Percentiles rank a stretch among this genome's conserved stretches.
Evolutionary conservation across 2,888 invertebrate species (phyloP).

Genomic region (Iphiclides podalirius): DNA sequence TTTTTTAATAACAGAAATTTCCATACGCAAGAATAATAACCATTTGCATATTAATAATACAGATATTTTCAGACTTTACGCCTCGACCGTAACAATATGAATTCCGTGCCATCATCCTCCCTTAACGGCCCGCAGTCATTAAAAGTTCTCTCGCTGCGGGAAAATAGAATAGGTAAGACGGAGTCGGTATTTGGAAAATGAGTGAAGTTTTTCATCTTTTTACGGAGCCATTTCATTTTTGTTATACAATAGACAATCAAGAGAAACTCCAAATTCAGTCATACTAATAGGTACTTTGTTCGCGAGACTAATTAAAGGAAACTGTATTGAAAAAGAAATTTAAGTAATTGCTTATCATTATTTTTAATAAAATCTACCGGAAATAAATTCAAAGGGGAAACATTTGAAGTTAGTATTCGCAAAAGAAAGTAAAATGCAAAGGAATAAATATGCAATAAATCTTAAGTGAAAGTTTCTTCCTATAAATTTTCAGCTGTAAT

Average conservation of each 20-base stretch:
- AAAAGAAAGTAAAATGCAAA: no score
- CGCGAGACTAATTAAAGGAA: no score
- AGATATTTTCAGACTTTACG: slow-evolving; percentile 83
- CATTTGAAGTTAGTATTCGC: no score
- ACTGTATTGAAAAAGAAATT: no score
- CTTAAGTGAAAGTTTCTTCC: no score
- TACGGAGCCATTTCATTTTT: background rate
- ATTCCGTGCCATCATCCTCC: slow-evolving; percentile 86
- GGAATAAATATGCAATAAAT: no score
- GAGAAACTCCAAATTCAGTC: background rate
- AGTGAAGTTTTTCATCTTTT: slow-evolving; percentile 9
- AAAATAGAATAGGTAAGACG: slow-evolving; percentile 89
- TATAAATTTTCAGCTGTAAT: slow-evolving; percentile 80
- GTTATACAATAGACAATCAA: background rate
- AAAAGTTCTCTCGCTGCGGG: slow-evolving; percentile 85
- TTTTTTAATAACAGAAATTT: no score
- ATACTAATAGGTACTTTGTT: no score
- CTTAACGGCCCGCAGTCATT: slow-evolving; percentile 89
- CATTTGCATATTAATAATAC: slow-evolving; percentile 17
- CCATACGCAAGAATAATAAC: slow-evolving; percentile 1
- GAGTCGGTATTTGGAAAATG: slow-evolving; percentile 12
- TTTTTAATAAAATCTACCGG: no score
- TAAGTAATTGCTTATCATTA: no score
- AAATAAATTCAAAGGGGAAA: no score
- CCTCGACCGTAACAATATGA: slow-evolving; percentile 89